Evolutionary conservation across 2,888 invertebrate genomes (phyloP).

Genomic region (Agrotis ipsilon): DNA sequence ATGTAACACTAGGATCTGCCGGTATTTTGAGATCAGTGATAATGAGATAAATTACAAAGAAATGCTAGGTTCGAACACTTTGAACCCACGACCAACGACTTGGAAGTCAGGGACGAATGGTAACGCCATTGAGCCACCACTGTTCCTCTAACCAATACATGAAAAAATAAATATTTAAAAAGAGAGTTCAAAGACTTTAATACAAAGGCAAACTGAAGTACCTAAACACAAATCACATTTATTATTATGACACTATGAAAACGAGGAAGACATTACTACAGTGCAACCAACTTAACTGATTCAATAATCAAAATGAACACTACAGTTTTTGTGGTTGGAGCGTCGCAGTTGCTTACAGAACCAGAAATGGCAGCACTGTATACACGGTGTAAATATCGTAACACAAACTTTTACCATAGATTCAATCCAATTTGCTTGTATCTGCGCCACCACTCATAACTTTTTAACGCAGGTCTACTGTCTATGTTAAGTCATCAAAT

Average conservation of each 20-base stretch:
- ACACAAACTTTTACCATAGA: background rate
- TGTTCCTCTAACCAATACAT: background rate
- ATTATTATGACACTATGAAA: conserved; percentile 32
- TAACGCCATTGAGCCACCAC: too few relatives aligned
- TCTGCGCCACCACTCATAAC: too few relatives aligned
- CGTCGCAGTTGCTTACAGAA: background rate
- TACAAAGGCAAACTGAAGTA: background rate
- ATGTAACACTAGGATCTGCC: too few relatives aligned
- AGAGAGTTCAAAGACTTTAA: conserved; percentile 5
- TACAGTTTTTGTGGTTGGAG: background rate
- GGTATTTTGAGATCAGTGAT: too few relatives aligned
- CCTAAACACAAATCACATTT: background rate
- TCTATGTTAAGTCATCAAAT: too few relatives aligned
- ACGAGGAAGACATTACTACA: conserved; percentile 6
- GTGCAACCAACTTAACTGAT: background rate
- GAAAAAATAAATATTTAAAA: background rate
- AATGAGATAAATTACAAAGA: too few relatives aligned
- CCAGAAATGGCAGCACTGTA: conserved; percentile 6
- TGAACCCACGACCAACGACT: too few relatives aligned
- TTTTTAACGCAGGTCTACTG: too few relatives aligned
- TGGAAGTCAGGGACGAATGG: too few relatives aligned
- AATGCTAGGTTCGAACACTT: too few relatives aligned
- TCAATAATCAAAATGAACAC: background rate
- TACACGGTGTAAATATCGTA: background rate
- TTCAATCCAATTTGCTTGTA: too few relatives aligned